Percentiles rank a stretch among this genome's conserved stretches.
phyloP scores from a whole-genome alignment of 2,797 vertebrate genomes.

The Morus bassanus region DNA sequence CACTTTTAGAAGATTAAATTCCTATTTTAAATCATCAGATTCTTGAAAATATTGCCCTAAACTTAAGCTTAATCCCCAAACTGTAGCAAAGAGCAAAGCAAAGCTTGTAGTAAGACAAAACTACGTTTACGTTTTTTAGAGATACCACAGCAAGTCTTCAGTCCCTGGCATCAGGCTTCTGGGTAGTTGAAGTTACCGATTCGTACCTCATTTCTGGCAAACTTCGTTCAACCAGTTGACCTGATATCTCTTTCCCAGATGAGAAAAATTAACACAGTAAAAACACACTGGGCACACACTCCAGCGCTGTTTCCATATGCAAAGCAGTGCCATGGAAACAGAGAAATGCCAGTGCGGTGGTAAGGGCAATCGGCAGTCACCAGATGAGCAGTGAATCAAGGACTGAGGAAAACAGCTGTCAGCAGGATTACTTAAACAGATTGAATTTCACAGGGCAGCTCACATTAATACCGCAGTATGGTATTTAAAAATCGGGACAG shows the following conservation, averaged over 20 bases:
- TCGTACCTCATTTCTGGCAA: slow-evolving; percentile 32
- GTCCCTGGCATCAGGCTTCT: background rate
- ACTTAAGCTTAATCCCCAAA: background rate
- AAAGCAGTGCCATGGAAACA: slow-evolving; percentile 72
- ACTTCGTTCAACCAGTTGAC: background rate
- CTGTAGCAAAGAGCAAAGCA: background rate
- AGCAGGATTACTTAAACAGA: slow-evolving; percentile 47
- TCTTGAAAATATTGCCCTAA: background rate
- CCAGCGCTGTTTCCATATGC: slow-evolving; percentile 43
- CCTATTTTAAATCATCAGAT: background rate
- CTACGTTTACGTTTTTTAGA: background rate
- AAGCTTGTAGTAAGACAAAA: background rate
- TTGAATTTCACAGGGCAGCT: slow-evolving; percentile 15
- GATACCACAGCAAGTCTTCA: background rate
- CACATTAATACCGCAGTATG: background rate
- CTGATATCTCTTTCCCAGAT: slow-evolving; percentile 24
- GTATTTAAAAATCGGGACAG: slow-evolving; percentile 1
- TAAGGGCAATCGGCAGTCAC: slow-evolving; percentile 45
- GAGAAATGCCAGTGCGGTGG: background rate
- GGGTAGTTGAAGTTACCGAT: background rate
- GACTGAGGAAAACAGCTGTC: slow-evolving; percentile 60
- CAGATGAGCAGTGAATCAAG: slow-evolving; percentile 55
- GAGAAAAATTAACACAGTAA: slow-evolving; percentile 46
- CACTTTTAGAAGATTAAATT: too few relatives aligned
- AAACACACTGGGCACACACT: background rate